Evolutionary conservation across 1,140 invertebrate species (phyloP), one percentile per base, ranked within the genome.

Genomic region (Potamilus streckersoni): DNA sequence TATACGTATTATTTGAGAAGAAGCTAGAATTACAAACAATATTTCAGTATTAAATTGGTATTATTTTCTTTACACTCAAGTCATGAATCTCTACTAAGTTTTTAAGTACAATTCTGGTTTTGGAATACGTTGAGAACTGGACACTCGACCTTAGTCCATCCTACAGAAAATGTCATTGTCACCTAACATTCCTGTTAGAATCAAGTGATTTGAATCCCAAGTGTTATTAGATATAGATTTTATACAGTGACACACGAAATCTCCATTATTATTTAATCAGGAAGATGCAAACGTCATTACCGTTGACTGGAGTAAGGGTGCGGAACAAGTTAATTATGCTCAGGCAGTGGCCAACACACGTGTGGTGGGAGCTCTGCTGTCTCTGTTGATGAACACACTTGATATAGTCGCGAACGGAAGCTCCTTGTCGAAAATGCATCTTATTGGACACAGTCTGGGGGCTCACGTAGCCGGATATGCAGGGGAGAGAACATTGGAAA

Each of bases 291-390:
- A 96, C 86, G 94, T 96, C 0, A 94, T 98, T 58, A 96, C 96
- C 83, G 96, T 98, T 13, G 95, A 98, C 87, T 98, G 97, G 97
- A 94, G 95, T 81, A 94, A 94, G 57, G 97, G 96, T 1, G 96
- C 96, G 4, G 92, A 93, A 0, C 93, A 96, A 82, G 16, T 75
- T 0, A 96, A 96, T 87, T 98, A 98, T 86, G 94, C 96, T 0
- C 91, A 96, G 80, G 96, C 96, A 0, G 95, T 96, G 0, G 96
- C 96, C 57, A 98, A 98, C 85, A 96, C 96, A 0, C 91, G 96
- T 69, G 90, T 98, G 13, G 96, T 98, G 1, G 97, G 96, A 0
- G 94, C 96, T 80, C 95, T 98, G 89, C 89, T 97, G 49, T 95
- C 95, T 89, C 87, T 97, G 62, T 86, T 95, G 20, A 69, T 78